Evolutionary conservation across 2,888 invertebrate genomes (phyloP).

Genomic region (Lacanobia oleracea): DNA sequence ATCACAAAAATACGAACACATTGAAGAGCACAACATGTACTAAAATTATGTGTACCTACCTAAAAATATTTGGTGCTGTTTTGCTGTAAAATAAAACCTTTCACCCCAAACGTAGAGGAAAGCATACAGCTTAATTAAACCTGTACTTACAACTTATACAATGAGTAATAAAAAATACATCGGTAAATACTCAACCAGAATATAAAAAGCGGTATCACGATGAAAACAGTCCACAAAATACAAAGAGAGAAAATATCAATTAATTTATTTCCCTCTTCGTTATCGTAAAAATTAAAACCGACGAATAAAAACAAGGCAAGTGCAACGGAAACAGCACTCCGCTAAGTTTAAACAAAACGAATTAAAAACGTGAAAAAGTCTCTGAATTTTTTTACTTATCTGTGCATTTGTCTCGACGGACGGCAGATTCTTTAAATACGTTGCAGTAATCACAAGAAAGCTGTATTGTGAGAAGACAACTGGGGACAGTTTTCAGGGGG

Average conservation of each 20-base stretch:
- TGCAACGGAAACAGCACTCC: slow-evolving; percentile 70
- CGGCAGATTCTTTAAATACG: slow-evolving; percentile 69
- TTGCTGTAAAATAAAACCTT: too few relatives aligned
- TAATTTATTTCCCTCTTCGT: slow-evolving; percentile 21
- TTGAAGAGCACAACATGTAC: too few relatives aligned
- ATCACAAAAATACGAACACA: too few relatives aligned
- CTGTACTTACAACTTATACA: too few relatives aligned
- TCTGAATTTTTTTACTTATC: slow-evolving; percentile 68
- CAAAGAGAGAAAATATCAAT: slow-evolving; percentile 36
- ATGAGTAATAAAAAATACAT: background rate
- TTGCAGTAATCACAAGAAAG: slow-evolving; percentile 65
- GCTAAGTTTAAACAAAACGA: slow-evolving; percentile 67
- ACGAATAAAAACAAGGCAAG: slow-evolving; percentile 53
- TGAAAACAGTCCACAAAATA: slow-evolving; percentile 20
- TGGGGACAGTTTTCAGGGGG: slow-evolving; percentile 16
- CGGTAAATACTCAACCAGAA: background rate
- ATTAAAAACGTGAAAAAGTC: slow-evolving; percentile 67
- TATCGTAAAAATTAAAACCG: slow-evolving; percentile 46
- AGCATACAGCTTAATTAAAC: too few relatives aligned
- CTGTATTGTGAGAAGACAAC: slow-evolving; percentile 31
- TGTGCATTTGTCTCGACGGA: slow-evolving; percentile 71
- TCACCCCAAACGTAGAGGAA: too few relatives aligned
- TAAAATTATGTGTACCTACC: too few relatives aligned
- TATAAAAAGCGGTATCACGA: slow-evolving; percentile 5
- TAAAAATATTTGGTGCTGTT: too few relatives aligned